Conservation (phyloP, 1,140 invertebrate genomes). For the Heliothis subflexa region DNA sequence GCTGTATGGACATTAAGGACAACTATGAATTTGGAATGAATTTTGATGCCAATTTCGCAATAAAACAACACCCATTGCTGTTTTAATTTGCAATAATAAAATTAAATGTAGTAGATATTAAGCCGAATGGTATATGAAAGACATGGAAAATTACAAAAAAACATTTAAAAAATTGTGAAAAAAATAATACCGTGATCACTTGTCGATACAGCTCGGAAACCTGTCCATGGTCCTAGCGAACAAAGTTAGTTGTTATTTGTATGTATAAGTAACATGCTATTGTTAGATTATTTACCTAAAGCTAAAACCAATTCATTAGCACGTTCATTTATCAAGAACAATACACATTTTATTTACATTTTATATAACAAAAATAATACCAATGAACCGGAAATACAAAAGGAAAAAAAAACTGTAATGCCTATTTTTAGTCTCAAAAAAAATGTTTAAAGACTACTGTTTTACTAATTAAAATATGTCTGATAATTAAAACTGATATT, state of each 20-base stretch:
- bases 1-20: background rate
- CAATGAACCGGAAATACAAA: too few relatives aligned
- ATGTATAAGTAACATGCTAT: conserved; percentile 39
- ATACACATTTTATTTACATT: background rate
- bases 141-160: conserved; percentile 40
- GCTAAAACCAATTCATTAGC: background rate
- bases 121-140: conserved; percentile 13
- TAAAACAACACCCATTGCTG: conserved; percentile 20
- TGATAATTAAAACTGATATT: too few relatives aligned
- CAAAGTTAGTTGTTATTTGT: conserved; percentile 71
- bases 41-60: conserved; percentile 28
- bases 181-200: conserved; percentile 72
- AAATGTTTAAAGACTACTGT: too few relatives aligned
- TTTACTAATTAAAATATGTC: too few relatives aligned
- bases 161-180: conserved; percentile 56
- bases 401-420: too few relatives aligned
- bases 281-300: conserved; percentile 5
- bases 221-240: conserved; percentile 76
- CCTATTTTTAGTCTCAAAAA: too few relatives aligned
- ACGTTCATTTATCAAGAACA: background rate
- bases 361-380: background rate
- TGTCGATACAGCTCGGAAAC: conserved; percentile 72
- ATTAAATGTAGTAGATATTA: background rate
- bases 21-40: conserved; percentile 41
- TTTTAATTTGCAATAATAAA: background rate